A percentile compares a stretch with the other conserved stretches of the same genome.
These are phyloP conservation scores for Paramisgurnus dabryanus DNA, from an alignment of 2,113 vertebrate genomes.

Conservation along the genomic window DNA sequence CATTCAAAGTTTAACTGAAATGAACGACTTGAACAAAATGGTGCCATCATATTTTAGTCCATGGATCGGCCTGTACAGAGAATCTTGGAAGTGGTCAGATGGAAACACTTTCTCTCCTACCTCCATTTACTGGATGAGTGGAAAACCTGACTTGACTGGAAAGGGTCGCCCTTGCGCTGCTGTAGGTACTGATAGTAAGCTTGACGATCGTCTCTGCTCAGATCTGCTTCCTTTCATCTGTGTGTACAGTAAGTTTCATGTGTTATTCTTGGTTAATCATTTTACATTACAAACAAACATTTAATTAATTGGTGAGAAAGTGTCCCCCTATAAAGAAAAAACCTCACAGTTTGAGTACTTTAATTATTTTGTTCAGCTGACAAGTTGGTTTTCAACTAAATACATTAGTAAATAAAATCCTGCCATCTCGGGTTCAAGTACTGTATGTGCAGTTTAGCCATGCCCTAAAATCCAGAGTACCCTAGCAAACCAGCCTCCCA, in stretches of 20 bases:
- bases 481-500: too few species aligned
- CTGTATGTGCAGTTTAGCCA: too few species aligned
- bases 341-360: too few species aligned
- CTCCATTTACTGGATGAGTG: not conserved
- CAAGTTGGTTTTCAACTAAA: too few species aligned
- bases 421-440: too few species aligned
- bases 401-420: too few species aligned
- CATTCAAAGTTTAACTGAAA: not conserved
- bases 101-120: not conserved
- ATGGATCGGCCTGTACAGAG: constrained; percentile 33
- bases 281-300: too few species aligned
- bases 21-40: not conserved
- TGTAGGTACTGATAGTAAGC: not conserved
- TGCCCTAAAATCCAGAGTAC: too few species aligned
- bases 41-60: accelerated
- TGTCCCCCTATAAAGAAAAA: too few species aligned
- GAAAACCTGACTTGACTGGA: not conserved
- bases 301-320: too few species aligned
- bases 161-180: not conserved
- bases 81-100: constrained; percentile 40
- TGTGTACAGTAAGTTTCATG: not conserved
- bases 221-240: not conserved
- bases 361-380: too few species aligned
- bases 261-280: too few species aligned
- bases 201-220: not conserved